Conservation (phyloP, 2,888 invertebrate species). For the Stegophylla sp. region DNA sequence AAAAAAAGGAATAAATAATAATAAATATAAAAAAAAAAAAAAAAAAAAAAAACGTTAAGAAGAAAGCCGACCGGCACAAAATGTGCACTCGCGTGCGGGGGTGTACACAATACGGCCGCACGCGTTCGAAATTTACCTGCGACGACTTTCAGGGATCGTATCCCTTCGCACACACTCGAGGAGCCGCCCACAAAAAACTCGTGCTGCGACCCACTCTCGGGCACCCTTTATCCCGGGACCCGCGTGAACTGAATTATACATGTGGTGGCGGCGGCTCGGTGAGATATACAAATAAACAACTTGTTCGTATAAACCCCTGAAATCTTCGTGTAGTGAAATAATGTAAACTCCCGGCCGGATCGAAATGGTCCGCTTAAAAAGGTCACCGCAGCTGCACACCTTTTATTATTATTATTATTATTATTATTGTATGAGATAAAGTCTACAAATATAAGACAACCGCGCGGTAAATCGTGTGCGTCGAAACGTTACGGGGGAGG, state of each 20-base stretch:
- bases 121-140: slow-evolving; percentile 20
- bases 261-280: not conserved
- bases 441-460: not conserved
- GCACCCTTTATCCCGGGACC: not conserved
- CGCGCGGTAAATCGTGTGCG: not conserved
- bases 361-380: slow-evolving; percentile 34
- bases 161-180: not conserved
- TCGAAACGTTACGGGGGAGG: too few species aligned
- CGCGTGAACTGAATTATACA: slow-evolving; percentile 36
- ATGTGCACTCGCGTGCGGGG: too few species aligned
- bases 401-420: too few species aligned
- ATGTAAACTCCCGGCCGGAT: slow-evolving; percentile 26
- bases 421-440: not conserved
- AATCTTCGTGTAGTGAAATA: slow-evolving; percentile 7
- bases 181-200: not conserved
- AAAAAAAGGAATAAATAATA: not conserved
- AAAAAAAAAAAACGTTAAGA: not conserved
- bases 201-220: not conserved
- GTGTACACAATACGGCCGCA: not conserved
- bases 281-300: slow-evolving; percentile 40
- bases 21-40: slow-evolving; percentile 23
- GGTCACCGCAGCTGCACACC: not conserved
- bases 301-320: slow-evolving; percentile 17
- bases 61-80: not conserved
- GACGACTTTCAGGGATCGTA: not conserved